Percentiles rank a stretch among this genome's conserved stretches.
phyloP scores from a whole-genome alignment of 2,888 invertebrate genomes.

The Malthinus flaveolus region DNA sequence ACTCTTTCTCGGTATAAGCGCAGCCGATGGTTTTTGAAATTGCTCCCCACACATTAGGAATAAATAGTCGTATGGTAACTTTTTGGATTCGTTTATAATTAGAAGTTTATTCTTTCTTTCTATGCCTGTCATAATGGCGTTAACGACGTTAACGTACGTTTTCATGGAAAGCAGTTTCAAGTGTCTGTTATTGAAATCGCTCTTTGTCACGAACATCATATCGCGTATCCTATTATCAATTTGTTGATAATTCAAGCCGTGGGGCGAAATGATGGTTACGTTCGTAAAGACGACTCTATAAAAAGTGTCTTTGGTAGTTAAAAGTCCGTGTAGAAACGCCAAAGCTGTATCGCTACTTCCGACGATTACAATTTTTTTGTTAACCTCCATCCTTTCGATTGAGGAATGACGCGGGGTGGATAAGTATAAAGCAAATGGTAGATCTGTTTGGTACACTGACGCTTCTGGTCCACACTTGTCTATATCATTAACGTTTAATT shows the following conservation, averaged over 20 bases:
- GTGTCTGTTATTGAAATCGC: slow-evolving; percentile 60
- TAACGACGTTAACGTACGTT: slow-evolving; percentile 68
- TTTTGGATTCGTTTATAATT: slow-evolving; percentile 53
- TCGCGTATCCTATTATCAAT: slow-evolving; percentile 48
- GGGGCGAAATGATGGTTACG: slow-evolving; percentile 68
- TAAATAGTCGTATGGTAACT: slow-evolving; percentile 59
- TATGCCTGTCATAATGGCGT: slow-evolving; percentile 57
- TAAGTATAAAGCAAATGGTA: slow-evolving; percentile 59
- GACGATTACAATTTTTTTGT: slow-evolving; percentile 65
- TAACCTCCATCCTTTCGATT: slow-evolving; percentile 57
- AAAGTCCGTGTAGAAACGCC: slow-evolving; percentile 64
- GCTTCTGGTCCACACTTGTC: slow-evolving; percentile 29
- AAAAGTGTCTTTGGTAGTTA: slow-evolving; percentile 56
- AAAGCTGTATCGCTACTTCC: slow-evolving; percentile 68
- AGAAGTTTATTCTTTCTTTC: slow-evolving; percentile 61
- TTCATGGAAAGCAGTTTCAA: slow-evolving; percentile 60
- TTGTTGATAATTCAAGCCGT: slow-evolving; percentile 58
- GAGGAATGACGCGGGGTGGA: slow-evolving; percentile 59
- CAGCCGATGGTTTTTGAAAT: slow-evolving; percentile 59
- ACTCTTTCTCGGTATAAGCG: slow-evolving; percentile 47
- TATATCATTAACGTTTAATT: slow-evolving; percentile 27
- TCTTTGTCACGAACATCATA: slow-evolving; percentile 59
- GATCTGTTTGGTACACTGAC: slow-evolving; percentile 28
- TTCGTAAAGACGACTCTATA: slow-evolving; percentile 67
- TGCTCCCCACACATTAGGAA: slow-evolving; percentile 63